Evolutionary conservation across 1,140 invertebrate genomes (phyloP), one percentile per base, ranked within the genome.

Genomic region (Orussus abietinus): DNA sequence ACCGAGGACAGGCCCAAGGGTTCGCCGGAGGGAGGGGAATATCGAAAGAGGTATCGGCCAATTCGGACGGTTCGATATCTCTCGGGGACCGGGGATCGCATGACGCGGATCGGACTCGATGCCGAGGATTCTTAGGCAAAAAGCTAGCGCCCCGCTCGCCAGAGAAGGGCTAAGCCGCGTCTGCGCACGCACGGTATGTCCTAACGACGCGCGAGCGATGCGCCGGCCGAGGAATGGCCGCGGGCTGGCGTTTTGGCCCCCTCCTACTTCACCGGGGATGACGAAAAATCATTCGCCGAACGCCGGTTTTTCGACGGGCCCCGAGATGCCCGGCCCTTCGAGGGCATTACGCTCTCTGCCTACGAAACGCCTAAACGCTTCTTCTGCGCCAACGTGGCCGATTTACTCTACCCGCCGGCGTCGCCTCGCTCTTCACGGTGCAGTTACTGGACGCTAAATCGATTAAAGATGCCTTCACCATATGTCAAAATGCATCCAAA

Each of bases 151-250:
- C 39, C 42, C 36, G 41, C 47, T 40, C 32, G 46, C 38, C 39
- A 38, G 42, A 42, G 39, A 44, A 47, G 44, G 33, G 39, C 45
- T 44, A 50, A 50, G 48, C 50, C 53, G 42, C 39, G 58, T 58
- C 49, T 52, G 44, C 52, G 55, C 51, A 50, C 51, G 55, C 54
- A 47, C 54, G 55, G 53, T 62, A 60, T 61, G 59, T 56, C 53
- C 59, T 59, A 62, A 60, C 53, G 57, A 53, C 55, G 57, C 55
- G 59, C 59, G 61, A 65, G 53, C 59, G 62, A 63, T 63, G 61
- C 53, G 55, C n/a, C n/a, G 58, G 53, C 54, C 52, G 28, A 55
- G 55, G 63, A n/a, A n/a, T n/a, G n/a, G n/a, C n/a, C n/a, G n/a
- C 63, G 62, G 63, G 60, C 61, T 53, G 59, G 62, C 62, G 62